Percentiles rank a stretch among this genome's conserved stretches.
Evolutionary conservation across 2,113 vertebrate genomes (phyloP).

Genomic region (Oryzias celebensis): DNA sequence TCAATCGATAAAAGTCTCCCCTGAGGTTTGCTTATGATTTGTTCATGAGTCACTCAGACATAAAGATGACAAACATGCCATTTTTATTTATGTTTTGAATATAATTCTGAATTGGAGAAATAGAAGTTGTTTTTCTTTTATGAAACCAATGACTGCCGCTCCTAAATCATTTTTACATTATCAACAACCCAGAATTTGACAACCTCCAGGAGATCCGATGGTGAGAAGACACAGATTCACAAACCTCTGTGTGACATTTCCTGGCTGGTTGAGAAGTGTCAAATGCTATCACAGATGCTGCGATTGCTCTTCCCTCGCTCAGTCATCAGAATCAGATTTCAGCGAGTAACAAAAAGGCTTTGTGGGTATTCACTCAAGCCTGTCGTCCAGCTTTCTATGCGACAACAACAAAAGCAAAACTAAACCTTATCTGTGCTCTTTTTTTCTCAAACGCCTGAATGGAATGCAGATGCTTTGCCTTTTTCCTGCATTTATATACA

Average conservation of each 20-base stretch:
- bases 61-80: too few species aligned
- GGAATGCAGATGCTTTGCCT: conserved; percentile 3
- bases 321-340: conserved; percentile 53
- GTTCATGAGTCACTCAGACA: too few species aligned
- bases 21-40: too few species aligned
- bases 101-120: too few species aligned
- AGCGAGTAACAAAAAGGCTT: conserved; percentile 40
- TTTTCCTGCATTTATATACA: too few species aligned
- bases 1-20: too few species aligned
- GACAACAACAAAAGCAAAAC: conserved; percentile 37
- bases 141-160: too few species aligned
- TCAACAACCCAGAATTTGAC: background rate
- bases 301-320: conserved; percentile 35
- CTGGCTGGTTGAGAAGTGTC: conserved; percentile 22
- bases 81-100: too few species aligned
- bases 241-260: conserved; percentile 19
- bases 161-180: background rate
- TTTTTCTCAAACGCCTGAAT: conserved; percentile 36
- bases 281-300: conserved; percentile 25
- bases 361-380: conserved; percentile 40
- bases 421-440: conserved; percentile 30
- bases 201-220: background rate
- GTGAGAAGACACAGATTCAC: conserved; percentile 12
- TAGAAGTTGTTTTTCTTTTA: too few species aligned
- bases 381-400: conserved; percentile 20